Evolutionary conservation across 1,140 invertebrate species (phyloP).

Genomic region (Ctenoplectra terminalis): DNA sequence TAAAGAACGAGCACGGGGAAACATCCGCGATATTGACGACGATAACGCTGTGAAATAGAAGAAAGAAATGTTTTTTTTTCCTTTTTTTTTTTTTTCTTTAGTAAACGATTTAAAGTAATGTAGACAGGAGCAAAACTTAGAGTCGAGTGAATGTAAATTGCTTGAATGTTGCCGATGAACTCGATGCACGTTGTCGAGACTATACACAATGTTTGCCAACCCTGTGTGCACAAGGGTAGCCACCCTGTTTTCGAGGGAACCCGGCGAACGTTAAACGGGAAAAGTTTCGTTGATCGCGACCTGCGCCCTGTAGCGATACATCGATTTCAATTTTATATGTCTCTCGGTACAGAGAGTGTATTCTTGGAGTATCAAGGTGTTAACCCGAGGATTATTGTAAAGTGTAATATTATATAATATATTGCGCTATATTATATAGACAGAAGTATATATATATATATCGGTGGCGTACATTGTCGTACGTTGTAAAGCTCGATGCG

Average conservation of each 20-base stretch:
- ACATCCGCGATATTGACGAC: background rate
- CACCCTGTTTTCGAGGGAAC: background rate
- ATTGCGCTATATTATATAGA: constrained; percentile 23
- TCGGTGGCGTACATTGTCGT: background rate
- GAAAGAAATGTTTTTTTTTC: background rate
- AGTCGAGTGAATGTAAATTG: constrained; percentile 7
- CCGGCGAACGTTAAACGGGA: background rate
- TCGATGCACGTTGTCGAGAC: background rate
- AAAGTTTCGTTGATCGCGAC: constrained; percentile 21
- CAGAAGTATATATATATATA: no score
- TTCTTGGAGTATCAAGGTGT: background rate
- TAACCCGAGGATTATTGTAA: constrained; percentile 19
- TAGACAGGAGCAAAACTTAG: background rate
- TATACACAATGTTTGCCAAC: background rate
- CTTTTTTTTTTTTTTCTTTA: background rate
- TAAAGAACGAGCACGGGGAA: background rate
- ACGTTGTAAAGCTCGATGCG: no score
- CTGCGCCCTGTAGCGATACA: no score
- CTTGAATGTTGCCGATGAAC: background rate
- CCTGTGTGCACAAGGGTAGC: background rate
- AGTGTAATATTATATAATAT: constrained; percentile 30
- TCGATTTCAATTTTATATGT: background rate
- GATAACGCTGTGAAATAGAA: background rate
- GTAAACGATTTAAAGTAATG: background rate
- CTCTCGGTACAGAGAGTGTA: background rate